Evolutionary conservation across 2,113 vertebrate genomes (phyloP).

Genomic region (Dendrocopos noguchii): DNA sequence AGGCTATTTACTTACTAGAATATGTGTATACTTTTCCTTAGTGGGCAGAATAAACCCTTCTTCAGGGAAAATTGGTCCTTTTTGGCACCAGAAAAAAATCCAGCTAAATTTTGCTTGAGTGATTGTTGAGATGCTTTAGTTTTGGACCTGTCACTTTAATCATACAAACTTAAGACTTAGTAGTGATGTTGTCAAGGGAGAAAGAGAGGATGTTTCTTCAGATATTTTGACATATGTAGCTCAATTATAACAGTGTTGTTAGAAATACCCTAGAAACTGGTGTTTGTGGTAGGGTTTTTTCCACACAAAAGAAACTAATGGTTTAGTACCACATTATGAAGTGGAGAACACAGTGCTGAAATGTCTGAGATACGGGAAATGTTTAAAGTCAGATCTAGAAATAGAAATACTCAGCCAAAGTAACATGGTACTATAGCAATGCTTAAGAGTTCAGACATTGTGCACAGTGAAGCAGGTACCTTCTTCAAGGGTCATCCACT

Average conservation of each 20-base stretch:
- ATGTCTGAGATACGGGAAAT: background rate
- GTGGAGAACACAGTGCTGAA: background rate
- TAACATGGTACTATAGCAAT: fast-evolving
- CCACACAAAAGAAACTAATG: background rate
- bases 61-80: background rate
- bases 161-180: background rate
- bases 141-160: background rate
- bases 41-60: background rate
- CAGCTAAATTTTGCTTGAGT: background rate
- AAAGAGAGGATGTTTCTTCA: background rate
- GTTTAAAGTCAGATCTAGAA: background rate
- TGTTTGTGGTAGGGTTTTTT: background rate
- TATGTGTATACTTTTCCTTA: background rate
- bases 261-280: background rate
- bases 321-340: background rate
- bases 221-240: background rate
- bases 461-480: background rate
- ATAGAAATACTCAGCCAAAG: background rate
- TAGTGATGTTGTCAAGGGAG: background rate
- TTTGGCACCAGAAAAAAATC: background rate
- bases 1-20: background rate
- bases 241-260: background rate
- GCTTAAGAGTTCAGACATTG: background rate
- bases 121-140: background rate
- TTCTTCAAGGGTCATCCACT: background rate